Evolutionary conservation across 1,140 invertebrate species (phyloP), one percentile per base, ranked within the genome.

Genomic region (Bombus turneri): DNA sequence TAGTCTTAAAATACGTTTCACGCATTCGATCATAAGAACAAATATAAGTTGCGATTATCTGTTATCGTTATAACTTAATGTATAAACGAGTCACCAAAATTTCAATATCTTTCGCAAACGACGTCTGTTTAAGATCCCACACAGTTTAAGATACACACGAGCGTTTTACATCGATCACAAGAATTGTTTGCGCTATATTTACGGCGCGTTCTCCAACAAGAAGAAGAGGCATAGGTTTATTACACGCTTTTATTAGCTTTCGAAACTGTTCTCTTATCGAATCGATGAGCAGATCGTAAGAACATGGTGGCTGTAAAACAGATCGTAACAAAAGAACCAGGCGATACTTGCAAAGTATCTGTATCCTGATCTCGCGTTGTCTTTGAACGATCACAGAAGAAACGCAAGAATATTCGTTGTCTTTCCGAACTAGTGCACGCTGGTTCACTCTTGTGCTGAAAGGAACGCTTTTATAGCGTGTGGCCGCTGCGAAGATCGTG

Each of bases 181-280:
- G 62, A 39, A 41, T 37, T 79, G 53, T 79, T 79, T 79, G 71
- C 37, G 57, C 12, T 31, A n/a, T 62, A n/a, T 84, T 84, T 84
- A 84, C 76, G 53, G 2, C 37, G 47, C 9, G 3, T 59, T 57
- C 37, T 10, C 66, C 64, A 28, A 69, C 47, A 57, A 12, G 12
- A 13, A 6, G n/a, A 1, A 5, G n/a, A 25, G n/a, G 3, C 2
- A 22, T 25, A 41, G 22, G 76, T 84, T 79, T 79, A 80, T 37
- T 37, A 22, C 68, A 15, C 13, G 31, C 0, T 84, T 84, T 84
- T 79, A 84, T 41, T 59, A 18, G 13, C 22, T 25, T 28, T 72
- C 2, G 39, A 57, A 62, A 79, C 37, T 18, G 13, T 71, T 72
- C 25, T 25, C 28, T 25, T 37, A 57, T 69, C 37, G 53, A 53